phyloP scores from a whole-genome alignment of 2,797 vertebrate species.

The Argentina silus region DNA sequence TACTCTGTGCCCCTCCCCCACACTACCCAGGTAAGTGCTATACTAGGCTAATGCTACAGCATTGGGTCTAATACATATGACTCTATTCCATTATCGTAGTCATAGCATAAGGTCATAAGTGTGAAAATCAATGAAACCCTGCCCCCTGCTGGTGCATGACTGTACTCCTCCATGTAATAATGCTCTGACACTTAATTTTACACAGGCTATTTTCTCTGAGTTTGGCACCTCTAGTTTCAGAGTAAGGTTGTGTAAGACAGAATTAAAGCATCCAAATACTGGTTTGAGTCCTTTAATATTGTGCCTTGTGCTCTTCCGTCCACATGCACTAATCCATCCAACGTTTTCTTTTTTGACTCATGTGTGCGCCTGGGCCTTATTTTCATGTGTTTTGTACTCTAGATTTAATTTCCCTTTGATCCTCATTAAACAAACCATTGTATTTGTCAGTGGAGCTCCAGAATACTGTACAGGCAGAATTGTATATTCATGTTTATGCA shows the following conservation, averaged over 20 bases:
- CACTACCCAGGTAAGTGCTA: conserved; percentile 89
- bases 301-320: background rate
- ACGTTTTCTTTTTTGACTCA: background rate
- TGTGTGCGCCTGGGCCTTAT: background rate
- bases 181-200: conserved; percentile 7
- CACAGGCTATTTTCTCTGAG: conserved; percentile 7
- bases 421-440: conserved; percentile 11
- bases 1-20: conserved; percentile 91
- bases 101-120: background rate
- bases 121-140: conserved; percentile 28
- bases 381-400: background rate
- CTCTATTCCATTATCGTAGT: background rate
- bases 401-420: background rate
- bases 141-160: conserved; percentile 27
- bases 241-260: background rate
- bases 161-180: conserved; percentile 35
- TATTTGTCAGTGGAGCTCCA: conserved; percentile 7
- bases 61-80: background rate
- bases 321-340: background rate
- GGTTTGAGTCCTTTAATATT: conserved; percentile 9
- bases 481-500: conserved; percentile 48
- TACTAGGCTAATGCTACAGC: background rate
- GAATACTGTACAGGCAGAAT: conserved; percentile 18
- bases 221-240: background rate
- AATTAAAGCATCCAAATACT: conserved; percentile 3